These are phyloP conservation scores for Danionella cerebrum DNA, from an alignment of 2,113 vertebrate species.

Conservation along the genomic window DNA sequence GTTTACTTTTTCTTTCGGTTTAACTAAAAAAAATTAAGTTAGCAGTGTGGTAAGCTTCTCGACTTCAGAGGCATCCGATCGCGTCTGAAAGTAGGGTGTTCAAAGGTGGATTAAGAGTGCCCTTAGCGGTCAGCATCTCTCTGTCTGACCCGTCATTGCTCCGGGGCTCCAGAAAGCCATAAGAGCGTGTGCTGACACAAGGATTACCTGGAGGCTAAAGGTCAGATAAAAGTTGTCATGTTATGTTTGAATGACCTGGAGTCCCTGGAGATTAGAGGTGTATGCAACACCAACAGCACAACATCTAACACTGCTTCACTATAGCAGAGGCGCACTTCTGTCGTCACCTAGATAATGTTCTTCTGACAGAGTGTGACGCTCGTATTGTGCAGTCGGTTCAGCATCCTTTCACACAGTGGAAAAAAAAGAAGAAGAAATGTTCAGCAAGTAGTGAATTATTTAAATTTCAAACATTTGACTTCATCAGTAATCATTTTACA, in stretches of 20 bases:
- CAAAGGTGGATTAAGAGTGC: neutral
- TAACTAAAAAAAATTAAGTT: neutral
- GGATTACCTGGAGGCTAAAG: slow-evolving; percentile 28
- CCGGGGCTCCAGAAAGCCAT: slow-evolving; percentile 8
- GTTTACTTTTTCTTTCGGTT: too few relatives aligned
- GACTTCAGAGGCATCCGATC: neutral
- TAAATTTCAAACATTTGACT: too few relatives aligned
- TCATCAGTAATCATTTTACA: neutral
- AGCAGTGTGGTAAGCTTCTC: neutral
- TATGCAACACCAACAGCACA: slow-evolving; percentile 6
- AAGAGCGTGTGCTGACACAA: slow-evolving; percentile 32
- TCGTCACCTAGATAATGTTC: neutral
- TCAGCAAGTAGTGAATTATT: neutral
- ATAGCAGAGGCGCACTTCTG: slow-evolving; percentile 1
- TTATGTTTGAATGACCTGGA: slow-evolving; percentile 35
- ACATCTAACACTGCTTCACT: neutral
- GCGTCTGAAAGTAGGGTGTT: neutral
- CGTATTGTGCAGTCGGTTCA: neutral
- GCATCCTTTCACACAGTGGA: neutral
- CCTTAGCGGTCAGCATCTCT: neutral
- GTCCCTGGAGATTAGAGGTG: slow-evolving; percentile 16
- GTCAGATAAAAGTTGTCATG: slow-evolving; percentile 27
- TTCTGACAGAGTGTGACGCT: neutral
- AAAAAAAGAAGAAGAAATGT: neutral
- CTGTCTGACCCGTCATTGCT: slow-evolving; percentile 8